Evolutionary conservation across 2,113 vertebrate species (phyloP).

Genomic region (Poicephalus gulielmi): DNA sequence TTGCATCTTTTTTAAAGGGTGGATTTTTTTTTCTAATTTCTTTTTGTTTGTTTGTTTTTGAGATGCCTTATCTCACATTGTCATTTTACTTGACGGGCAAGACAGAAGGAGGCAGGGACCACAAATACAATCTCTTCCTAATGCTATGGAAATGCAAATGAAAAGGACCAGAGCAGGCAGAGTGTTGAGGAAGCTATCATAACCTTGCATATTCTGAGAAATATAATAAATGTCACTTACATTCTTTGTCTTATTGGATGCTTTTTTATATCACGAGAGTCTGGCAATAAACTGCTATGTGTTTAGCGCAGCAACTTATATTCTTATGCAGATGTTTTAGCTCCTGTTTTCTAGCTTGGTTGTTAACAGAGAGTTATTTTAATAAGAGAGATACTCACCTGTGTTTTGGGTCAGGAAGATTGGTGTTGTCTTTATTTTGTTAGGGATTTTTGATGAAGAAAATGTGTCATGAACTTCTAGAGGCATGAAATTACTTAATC

Average conservation of each 20-base stretch:
- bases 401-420: background rate
- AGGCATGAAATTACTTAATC: background rate
- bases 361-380: background rate
- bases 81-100: background rate
- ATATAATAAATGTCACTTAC: background rate
- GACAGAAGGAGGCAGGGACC: background rate
- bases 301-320: background rate
- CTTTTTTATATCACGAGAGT: background rate
- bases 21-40: background rate
- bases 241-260: background rate
- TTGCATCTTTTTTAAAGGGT: background rate
- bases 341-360: background rate
- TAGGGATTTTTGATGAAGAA: background rate
- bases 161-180: background rate
- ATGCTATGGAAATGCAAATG: background rate
- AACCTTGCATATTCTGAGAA: background rate
- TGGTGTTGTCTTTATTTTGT: background rate
- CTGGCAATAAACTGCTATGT: background rate
- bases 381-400: background rate
- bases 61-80: background rate
- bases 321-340: background rate
- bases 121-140: background rate
- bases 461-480: background rate
- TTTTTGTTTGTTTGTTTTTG: background rate
- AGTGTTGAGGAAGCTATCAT: background rate